Conservation (phyloP, 1,140 invertebrate genomes). For the Eciton burchellii region DNA sequence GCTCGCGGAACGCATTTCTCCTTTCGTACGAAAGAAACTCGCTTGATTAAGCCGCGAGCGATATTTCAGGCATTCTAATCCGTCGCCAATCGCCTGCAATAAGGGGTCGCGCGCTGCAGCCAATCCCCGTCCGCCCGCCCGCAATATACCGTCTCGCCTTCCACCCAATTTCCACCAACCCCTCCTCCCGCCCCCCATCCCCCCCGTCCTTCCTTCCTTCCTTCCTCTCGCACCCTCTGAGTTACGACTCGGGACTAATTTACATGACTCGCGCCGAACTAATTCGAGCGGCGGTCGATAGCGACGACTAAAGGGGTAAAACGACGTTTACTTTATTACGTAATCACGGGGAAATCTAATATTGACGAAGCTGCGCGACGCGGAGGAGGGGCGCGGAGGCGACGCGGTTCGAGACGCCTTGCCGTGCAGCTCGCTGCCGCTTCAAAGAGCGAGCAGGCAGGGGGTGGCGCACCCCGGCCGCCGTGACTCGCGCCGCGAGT, state of each 20-base stretch:
- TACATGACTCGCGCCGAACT: conserved; percentile 72
- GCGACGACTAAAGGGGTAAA: conserved; percentile 66
- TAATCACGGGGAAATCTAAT: conserved; percentile 70
- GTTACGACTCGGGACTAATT: conserved; percentile 69
- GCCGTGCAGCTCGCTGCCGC: conserved; percentile 32
- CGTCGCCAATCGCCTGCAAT: conserved; percentile 51
- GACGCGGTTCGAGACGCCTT: not conserved
- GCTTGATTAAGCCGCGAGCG: conserved; percentile 39
- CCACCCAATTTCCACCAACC: not conserved
- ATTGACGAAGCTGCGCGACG: conserved; percentile 63
- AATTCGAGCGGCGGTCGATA: conserved; percentile 72
- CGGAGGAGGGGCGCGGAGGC: not conserved
- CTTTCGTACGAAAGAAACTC: conserved; percentile 37
- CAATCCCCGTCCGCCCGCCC: too few relatives aligned
- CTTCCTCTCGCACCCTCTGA: conserved; percentile 61
- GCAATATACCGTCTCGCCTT: too few relatives aligned
- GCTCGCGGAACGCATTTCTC: not conserved
- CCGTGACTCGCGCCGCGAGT: conserved; percentile 44
- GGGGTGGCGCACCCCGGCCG: not conserved
- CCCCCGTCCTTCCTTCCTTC: conserved; percentile 2
- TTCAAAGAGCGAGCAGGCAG: conserved; percentile 39
- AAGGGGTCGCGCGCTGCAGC: too few relatives aligned
- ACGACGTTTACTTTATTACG: conserved; percentile 75
- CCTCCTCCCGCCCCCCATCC: not conserved
- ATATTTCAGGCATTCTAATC: conserved; percentile 73